phyloP scores from a whole-genome alignment of 2,797 vertebrate species.

The Phyllotis vaccarum region DNA sequence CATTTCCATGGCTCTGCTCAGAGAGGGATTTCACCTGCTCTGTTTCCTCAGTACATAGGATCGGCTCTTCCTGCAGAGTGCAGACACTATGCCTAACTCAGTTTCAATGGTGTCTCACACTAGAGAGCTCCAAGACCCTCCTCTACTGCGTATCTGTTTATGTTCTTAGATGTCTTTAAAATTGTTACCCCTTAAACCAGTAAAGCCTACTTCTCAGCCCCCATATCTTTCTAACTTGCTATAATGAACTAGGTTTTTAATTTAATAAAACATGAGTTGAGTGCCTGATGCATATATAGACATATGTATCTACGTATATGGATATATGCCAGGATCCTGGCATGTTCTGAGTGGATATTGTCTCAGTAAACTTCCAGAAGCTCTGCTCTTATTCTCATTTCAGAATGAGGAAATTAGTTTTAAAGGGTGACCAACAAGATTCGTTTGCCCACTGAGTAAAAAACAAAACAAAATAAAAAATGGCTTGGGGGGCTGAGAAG shows the following conservation, averaged over 20 bases:
- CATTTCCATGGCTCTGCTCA: background rate
- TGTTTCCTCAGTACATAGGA: background rate
- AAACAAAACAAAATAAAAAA: background rate
- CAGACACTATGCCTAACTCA: background rate
- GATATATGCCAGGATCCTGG: background rate
- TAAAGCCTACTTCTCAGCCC: background rate
- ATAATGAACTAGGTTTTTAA: background rate
- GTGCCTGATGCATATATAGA: background rate
- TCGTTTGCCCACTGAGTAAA: background rate
- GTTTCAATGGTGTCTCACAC: background rate
- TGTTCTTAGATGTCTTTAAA: background rate
- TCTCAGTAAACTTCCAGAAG: background rate
- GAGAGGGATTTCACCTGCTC: accelerated
- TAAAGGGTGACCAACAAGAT: background rate
- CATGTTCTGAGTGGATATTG: background rate
- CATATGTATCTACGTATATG: background rate
- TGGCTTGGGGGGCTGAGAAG: background rate
- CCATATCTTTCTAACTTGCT: background rate
- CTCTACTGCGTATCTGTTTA: background rate
- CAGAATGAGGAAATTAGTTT: background rate
- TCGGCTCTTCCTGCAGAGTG: background rate
- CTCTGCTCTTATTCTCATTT: background rate
- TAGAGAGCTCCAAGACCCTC: background rate
- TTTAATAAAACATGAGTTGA: background rate
- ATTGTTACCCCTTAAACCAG: background rate